Percentiles rank a stretch among this genome's conserved stretches.
Conservation (phyloP, 2,888 invertebrate species). For the Eilema sororculum region DNA sequence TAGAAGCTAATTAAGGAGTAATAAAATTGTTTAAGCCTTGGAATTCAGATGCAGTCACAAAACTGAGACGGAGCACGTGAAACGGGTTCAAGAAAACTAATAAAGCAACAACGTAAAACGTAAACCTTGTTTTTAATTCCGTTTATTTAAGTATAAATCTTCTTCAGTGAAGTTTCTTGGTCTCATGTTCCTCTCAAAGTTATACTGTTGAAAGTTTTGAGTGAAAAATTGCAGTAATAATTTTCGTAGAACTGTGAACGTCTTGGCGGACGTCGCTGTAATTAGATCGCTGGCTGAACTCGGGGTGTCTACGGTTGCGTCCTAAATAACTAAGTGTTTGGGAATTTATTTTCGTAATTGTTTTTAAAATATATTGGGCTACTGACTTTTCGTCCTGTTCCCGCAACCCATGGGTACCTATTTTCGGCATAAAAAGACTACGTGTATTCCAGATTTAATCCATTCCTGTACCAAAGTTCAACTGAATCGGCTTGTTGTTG, state of each 20-base stretch:
- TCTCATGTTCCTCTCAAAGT: slow-evolving; percentile 66
- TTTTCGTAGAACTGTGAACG: slow-evolving; percentile 72
- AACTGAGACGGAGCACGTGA: slow-evolving; percentile 2
- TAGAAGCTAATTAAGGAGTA: neutral
- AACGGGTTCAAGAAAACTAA: slow-evolving; percentile 48
- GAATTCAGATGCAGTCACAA: neutral
- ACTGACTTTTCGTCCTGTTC: too few relatives aligned
- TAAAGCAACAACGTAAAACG: slow-evolving; percentile 51
- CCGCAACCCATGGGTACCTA: too few relatives aligned
- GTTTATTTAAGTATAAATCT: slow-evolving; percentile 67
- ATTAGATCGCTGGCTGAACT: slow-evolving; percentile 74
- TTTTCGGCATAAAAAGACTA: too few relatives aligned
- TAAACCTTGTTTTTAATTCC: slow-evolving; percentile 54
- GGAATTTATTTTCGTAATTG: slow-evolving; percentile 2
- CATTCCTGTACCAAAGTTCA: too few relatives aligned
- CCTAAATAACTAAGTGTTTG: slow-evolving; percentile 62
- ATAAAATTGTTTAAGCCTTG: neutral
- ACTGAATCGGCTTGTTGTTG: too few relatives aligned
- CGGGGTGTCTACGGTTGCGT: slow-evolving; percentile 64
- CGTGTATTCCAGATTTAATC: too few relatives aligned
- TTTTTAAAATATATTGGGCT: neutral
- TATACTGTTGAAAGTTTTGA: slow-evolving; percentile 73
- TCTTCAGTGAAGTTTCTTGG: slow-evolving; percentile 57
- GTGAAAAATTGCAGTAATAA: slow-evolving; percentile 80
- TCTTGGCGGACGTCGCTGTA: slow-evolving; percentile 71